Base-by-base conservation (phyloP, 2,113 vertebrate genomes). In the Microcebus murinus region DNA sequence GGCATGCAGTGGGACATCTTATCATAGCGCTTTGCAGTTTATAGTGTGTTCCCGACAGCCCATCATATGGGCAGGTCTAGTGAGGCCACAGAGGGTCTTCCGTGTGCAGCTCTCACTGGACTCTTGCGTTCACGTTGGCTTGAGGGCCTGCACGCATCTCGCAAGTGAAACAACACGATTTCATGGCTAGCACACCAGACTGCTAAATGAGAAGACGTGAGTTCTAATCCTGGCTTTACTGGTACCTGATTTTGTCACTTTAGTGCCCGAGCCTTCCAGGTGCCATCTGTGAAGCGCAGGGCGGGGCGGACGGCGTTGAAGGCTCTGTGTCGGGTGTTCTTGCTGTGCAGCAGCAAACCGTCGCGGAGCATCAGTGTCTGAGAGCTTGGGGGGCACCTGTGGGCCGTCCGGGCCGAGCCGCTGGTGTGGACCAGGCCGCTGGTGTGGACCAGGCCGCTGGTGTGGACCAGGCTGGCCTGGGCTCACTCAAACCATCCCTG, bases 141-240 rank as follows among this genome's bases (percentile, higher is more conserved):
- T 74, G 48, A 93, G 68, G 86, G 57, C 94, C 10, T 50, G 18
- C 61, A 71, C 55, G 63, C 71, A 63, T 80, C 50, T 95, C 95
- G 42, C 27, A 95, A 79, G 25, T 94, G 55, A 94, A 95, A n/a
- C 52, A 88, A 48, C 70, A n/a, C 84, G 36, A 79, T 65, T 87
- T 88, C 4, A n/a, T 82, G 39, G 67, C 61, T 71, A 77, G 34
- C 36, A 50, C 31, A 45, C 63, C 39, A 63, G 25, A 94, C 61
- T 88, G 59, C n/a, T 68, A 45, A 71, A 27, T 91, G 90, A 94
- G 76, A 79, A 95, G 57, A 29, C 27, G 20, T 31, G 50, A 52
- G 27, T 71, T 83, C n/a, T 80, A 74, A 91, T 68, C 29, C 39
- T 70, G 4, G 29, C 81, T 96, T 91, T 83, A 70, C 50, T 67